Evolutionary conservation across 2,888 invertebrate species (phyloP), one percentile per base, ranked within the genome.

Genomic region (Auanema sp.): DNA sequence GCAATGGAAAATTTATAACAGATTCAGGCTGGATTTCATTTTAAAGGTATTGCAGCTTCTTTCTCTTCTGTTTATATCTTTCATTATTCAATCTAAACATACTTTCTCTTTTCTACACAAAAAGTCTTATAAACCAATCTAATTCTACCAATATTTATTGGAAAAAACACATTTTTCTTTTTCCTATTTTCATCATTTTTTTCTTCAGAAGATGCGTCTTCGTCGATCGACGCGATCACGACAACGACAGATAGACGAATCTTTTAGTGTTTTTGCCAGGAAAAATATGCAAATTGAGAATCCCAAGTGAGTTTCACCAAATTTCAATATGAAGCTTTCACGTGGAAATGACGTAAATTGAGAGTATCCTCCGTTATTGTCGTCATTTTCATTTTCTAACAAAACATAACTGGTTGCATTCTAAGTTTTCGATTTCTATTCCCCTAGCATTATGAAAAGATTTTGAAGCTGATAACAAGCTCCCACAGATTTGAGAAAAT

Each of bases 211-310:
- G 64, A 63, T 72, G 60, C 72, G 72, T 54, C 69, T 70, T 44
- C 68, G 70, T 60, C 72, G 72, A 58, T 70, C 70, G 18, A 72
- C 66, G 63, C 66, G 67, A 59, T 69, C 73, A 47, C 73, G 73
- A 41, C 73, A 74, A 64, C 67, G 66, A 59, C 66, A 68, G 43
- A 74, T 74, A 62, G 73, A 74, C 51, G 73, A 74, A 53, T 68
- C 68, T 16, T 74, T 74, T 64, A 71, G 67, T 47, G 64, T 74
- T 6, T 66, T 68, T 52, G 73, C 73, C 4, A 25, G 64, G 14
- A 52, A 69, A 25, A 71, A 71, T 41, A 61, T 70, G 56, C 33
- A 33, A 33, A 64, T 65, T 47, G 60, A 60, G 25, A 55, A 60
- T 14, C 58, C 53, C 16, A 63, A 63, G 63, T 63, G 25, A 23